Evolutionary conservation across 1,140 invertebrate genomes (phyloP), one percentile per base, ranked within the genome.

Genomic region (Drosophila arizonae): DNA sequence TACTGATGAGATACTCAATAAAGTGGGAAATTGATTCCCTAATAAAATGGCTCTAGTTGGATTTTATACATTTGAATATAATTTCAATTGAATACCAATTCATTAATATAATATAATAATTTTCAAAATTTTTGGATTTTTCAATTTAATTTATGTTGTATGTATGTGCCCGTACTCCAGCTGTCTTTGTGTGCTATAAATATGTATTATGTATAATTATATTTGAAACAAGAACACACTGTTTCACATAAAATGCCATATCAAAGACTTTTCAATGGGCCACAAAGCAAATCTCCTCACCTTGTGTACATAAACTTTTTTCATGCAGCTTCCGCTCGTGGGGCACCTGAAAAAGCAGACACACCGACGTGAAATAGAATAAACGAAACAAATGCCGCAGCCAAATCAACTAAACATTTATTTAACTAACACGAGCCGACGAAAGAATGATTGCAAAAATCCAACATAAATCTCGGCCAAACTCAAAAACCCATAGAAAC

Each of bases 381-480:
- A 50, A 33, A 36, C 24, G 5, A 51, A 46, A 36, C 67, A 57
- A 69, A 62, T 41, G 54, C 68, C 41, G 69, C 65, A 73, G 63
- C 50, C 46, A 76, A 68, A 58, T 76, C 64, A 69, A 79, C 81
- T 71, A 87, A 87, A 86, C 82, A 86, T 87, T 87, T 82, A 87
- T 87, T 81, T 86, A 60, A 58, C 72, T 75, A 71, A 75, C 61
- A 65, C 72, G 39, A 74, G 41, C 46, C 67, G 72, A 68, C 60
- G 56, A 72, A 87, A 79, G 82, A 87, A 87, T 87, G 76, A 87
- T 86, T 86, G 82, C 84, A 87, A 86, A 86, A 87, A 87, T 86
- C 69, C 69, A 79, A 79, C 82, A 86, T 82, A 86, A 86, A 86
- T 86, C 82, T 82, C 52, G 6, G 26, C 30, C 45, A 64, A 67